These are phyloP conservation scores for Gryon sp. DNA, from an alignment of 1,140 invertebrate genomes.

Conservation along the genomic window DNA sequence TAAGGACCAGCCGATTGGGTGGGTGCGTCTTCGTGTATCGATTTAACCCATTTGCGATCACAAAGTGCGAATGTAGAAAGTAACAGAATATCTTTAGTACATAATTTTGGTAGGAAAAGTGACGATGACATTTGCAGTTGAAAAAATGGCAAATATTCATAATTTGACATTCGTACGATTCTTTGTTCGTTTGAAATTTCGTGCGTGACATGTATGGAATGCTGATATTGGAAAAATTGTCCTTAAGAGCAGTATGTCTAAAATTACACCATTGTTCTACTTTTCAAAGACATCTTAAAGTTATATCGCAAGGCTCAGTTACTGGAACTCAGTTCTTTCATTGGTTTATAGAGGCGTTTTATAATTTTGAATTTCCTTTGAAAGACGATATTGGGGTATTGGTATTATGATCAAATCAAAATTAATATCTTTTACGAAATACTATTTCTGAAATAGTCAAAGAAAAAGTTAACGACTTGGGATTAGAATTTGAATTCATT, in stretches of 20 bases:
- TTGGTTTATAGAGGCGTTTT: not conserved
- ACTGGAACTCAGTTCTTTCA: not conserved
- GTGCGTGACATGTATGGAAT: too few species aligned
- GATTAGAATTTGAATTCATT: too few species aligned
- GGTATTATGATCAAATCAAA: too few species aligned
- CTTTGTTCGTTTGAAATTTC: too few species aligned
- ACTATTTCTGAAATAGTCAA: too few species aligned
- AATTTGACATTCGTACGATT: too few species aligned
- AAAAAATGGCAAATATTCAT: not conserved
- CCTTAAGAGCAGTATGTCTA: constrained; percentile 15
- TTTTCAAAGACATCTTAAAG: constrained; percentile 2
- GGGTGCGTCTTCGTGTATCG: constrained; percentile 31
- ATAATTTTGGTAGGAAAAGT: not conserved
- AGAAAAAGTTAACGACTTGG: too few species aligned
- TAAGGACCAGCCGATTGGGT: not conserved
- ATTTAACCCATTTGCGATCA: constrained; percentile 40
- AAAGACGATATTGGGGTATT: too few species aligned
- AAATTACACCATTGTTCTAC: constrained; percentile 26
- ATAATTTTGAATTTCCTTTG: not conserved
- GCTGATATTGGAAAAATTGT: constrained; percentile 25
- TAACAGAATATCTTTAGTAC: not conserved
- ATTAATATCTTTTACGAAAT: too few species aligned
- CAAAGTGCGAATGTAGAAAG: constrained; percentile 6
- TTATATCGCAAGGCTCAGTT: constrained; percentile 15
- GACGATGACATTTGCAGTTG: not conserved